Conservation (phyloP, 2,888 invertebrate species). For the Tachina lurida region DNA sequence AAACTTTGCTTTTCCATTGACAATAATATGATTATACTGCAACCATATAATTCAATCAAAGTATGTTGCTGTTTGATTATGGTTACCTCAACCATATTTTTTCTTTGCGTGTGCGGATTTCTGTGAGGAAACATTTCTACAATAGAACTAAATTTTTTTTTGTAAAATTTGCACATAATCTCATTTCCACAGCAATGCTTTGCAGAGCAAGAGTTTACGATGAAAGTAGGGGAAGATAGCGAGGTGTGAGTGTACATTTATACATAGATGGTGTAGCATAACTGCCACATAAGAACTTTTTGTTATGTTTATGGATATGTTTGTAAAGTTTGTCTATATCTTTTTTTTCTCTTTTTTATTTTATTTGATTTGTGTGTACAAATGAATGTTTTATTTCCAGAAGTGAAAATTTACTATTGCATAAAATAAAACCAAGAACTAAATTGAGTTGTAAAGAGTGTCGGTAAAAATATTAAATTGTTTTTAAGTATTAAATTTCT, state of each 20-base stretch:
- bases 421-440: conserved; percentile 21
- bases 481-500: conserved; percentile 26
- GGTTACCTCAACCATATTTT: no score
- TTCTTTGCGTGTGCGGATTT: no score
- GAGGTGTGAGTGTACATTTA: neutral
- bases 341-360: neutral
- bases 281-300: neutral
- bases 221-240: conserved; percentile 7
- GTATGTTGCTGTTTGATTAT: no score
- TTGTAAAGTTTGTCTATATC: no score
- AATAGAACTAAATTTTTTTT: neutral
- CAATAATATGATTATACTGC: no score
- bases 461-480: conserved; percentile 33
- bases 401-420: conserved; percentile 19
- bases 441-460: conserved; percentile 39
- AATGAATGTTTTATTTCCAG: neutral
- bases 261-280: conserved; percentile 16
- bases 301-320: no score
- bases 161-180: neutral
- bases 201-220: conserved; percentile 8
- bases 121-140: neutral
- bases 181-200: conserved; percentile 8
- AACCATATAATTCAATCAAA: no score
- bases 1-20: no score
- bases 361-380: neutral